These are phyloP conservation scores for Vesta saturnalis DNA, from an alignment of 2,888 invertebrate genomes.

Conservation along the genomic window DNA sequence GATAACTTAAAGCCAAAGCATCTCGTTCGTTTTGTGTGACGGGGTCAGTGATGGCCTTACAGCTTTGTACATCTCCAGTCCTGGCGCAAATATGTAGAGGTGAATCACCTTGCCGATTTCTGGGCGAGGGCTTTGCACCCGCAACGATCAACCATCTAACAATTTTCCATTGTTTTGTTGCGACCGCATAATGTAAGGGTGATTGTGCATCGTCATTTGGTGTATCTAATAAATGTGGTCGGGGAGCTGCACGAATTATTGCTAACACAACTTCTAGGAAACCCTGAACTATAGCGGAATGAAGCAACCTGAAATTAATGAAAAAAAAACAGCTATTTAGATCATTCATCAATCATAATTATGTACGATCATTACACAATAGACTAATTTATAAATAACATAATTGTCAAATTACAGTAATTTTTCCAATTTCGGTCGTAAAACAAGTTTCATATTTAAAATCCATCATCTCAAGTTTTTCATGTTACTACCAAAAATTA, in stretches of 20 bases:
- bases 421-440: conserved; percentile 1
- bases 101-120: conserved; percentile 85
- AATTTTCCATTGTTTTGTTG: conserved; percentile 78
- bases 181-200: conserved; percentile 87
- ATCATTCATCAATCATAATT: too few species aligned
- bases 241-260: conserved; percentile 80
- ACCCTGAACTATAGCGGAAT: conserved; percentile 84
- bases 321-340: too few species aligned
- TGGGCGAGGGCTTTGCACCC: conserved; percentile 73
- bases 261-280: conserved; percentile 77
- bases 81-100: conserved; percentile 86
- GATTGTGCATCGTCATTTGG: conserved; percentile 83
- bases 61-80: conserved; percentile 74
- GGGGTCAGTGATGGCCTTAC: conserved; percentile 77
- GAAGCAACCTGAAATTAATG: conserved; percentile 74
- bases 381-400: not conserved
- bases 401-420: not conserved
- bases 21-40: conserved; percentile 65
- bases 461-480: not conserved
- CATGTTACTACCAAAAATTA: too few species aligned
- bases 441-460: not conserved
- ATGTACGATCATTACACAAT: too few species aligned
- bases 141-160: conserved; percentile 81
- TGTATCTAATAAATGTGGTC: conserved; percentile 80
- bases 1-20: conserved; percentile 52